Base-by-base conservation (phyloP, 2,113 vertebrate genomes). In the Oenanthe oenanthe region DNA sequence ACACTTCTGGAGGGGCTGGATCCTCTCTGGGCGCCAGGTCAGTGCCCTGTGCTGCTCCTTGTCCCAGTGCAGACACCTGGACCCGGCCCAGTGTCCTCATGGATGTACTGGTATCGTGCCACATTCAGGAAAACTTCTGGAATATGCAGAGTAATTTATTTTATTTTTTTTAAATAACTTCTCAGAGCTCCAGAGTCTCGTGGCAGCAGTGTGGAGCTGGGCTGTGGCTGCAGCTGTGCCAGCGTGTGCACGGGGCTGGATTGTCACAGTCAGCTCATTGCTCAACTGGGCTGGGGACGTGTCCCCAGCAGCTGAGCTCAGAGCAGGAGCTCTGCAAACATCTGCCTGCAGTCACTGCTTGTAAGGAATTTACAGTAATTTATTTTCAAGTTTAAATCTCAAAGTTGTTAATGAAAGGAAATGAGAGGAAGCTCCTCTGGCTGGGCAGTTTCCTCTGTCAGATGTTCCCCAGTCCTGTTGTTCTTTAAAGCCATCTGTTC, bases 81-180 rank as follows among this genome's bases (percentile, higher is more conserved):
- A 58, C 36, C 19, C 1, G 28, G 43, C 58, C 53, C 43, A n/a
- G 24, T 1, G 22, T 18, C 38, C 22, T 22, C 19, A 6, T 9
- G 70, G 31, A 0, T 19, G 32, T 7, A 2, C 1, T 42, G 51
- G 4, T 3, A 0, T 13, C 9, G 0, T 4, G 14, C 8, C 38
- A 15, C 11, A 2, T 2, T 12, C 3, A 6, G 68, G 38, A 20
- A 13, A 21, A 26, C 20, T 7, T 7, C 17, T 3, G 31, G 40
- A 26, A 17, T 2, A 7, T 0, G 8, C 36, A 43, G 32, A 40
- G 58, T 11, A 3, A 9, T 24, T n/a, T 9, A 0, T 17, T 57
- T 34, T 16, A 8, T 22, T 32, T 57, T 53, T 34, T 26, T 14
- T 8, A n/a, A 6, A 7, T 47, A 7, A 18, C 13, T 45, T 54